Evolutionary conservation across 1,140 invertebrate species (phyloP).

Genomic region (Plodia interpunctella): DNA sequence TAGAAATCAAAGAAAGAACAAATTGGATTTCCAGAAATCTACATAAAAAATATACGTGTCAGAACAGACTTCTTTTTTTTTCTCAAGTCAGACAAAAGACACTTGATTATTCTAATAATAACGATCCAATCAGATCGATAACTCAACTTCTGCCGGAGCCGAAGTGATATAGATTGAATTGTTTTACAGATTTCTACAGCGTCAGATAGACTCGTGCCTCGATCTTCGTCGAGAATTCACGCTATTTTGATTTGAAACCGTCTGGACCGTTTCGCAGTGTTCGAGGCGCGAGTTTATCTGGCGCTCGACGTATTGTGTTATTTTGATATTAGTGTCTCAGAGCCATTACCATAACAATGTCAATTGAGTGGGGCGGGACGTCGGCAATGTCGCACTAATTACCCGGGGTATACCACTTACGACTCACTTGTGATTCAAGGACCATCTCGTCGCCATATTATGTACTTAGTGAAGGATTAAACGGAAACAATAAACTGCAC

Average conservation of each 20-base stretch:
- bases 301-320: not conserved
- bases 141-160: not conserved
- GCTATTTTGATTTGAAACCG: too few relatives aligned
- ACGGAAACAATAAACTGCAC: not conserved
- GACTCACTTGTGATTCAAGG: not conserved
- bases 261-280: too few relatives aligned
- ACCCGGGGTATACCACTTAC: not conserved
- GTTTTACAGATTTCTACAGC: not conserved
- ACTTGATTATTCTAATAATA: not conserved
- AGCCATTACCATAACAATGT: not conserved
- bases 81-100: not conserved
- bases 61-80: not conserved
- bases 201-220: too few relatives aligned
- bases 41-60: not conserved
- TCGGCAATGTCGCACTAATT: constrained; percentile 6
- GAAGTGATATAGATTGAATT: not conserved
- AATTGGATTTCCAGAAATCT: not conserved
- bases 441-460: not conserved
- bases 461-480: not conserved
- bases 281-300: too few relatives aligned
- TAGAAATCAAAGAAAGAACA: too few relatives aligned
- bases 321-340: not conserved
- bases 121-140: not conserved
- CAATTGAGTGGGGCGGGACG: constrained; percentile 4
- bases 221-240: too few relatives aligned